Evolutionary conservation across 2,888 invertebrate genomes (phyloP).

Genomic region (Diadromus collaris): DNA sequence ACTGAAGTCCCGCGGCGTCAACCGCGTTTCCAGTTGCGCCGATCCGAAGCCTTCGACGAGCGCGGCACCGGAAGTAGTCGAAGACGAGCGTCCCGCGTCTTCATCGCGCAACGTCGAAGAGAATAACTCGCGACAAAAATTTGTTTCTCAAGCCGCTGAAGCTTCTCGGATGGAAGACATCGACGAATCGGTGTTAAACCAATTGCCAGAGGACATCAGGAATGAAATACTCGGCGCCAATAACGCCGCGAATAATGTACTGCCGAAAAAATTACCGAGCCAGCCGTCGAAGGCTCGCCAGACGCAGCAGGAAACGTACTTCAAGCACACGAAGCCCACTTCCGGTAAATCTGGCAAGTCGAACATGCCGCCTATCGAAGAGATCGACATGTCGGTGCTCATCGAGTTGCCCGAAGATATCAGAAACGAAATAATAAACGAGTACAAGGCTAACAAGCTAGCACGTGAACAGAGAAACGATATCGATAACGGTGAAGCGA

Average conservation of each 20-base stretch:
- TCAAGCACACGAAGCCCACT: conserved; percentile 72
- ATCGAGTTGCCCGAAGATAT: conserved; percentile 84
- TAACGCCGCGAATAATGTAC: conserved; percentile 26
- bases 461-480: neutral
- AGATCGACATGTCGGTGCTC: conserved; percentile 83
- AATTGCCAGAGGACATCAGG: conserved; percentile 82
- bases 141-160: neutral
- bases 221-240: conserved; percentile 79
- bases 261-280: conserved; percentile 2
- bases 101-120: neutral
- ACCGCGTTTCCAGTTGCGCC: neutral
- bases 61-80: neutral
- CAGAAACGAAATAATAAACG: conserved; percentile 82
- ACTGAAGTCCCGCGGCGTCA: conserved; percentile 45
- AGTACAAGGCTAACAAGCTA: conserved; percentile 76
- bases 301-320: conserved; percentile 72
- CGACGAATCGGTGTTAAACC: conserved; percentile 81
- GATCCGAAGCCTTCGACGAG: conserved; percentile 27
- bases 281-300: conserved; percentile 65
- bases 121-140: neutral
- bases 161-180: conserved; percentile 73
- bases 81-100: neutral
- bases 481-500: conserved; percentile 6
- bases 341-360: conserved; percentile 67
- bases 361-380: conserved; percentile 74